A percentile compares a stretch with the other conserved stretches of the same genome.
Conservation (phyloP, 2,797 vertebrate genomes). For the Lateolabrax maculatus region DNA sequence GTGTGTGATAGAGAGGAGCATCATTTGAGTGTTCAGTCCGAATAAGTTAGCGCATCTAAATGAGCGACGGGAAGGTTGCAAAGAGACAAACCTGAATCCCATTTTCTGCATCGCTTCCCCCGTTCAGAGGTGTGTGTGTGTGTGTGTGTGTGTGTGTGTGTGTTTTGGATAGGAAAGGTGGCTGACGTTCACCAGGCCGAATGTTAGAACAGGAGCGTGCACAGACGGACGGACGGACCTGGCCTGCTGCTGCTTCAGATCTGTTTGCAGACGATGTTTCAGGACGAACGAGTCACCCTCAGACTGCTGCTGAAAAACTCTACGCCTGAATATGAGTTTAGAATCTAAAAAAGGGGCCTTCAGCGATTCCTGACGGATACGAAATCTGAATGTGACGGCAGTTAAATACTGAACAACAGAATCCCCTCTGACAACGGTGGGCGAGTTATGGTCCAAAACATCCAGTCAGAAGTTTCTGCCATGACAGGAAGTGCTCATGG, state of each 20-base stretch:
- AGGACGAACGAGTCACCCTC: constrained; percentile 22
- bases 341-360: constrained; percentile 15
- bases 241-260: neutral
- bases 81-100: constrained; percentile 78
- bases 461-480: neutral
- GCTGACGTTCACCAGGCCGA: constrained; percentile 25
- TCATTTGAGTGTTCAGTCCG: constrained; percentile 61
- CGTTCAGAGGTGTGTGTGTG: constrained; percentile 28
- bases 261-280: constrained; percentile 21
- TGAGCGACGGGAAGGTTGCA: constrained; percentile 70
- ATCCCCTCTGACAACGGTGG: neutral
- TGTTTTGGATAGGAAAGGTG: constrained; percentile 8
- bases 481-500: neutral
- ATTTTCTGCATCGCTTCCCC: constrained; percentile 72
- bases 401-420: neutral
- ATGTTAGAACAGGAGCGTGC: constrained; percentile 44
- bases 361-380: neutral
- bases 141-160: constrained; percentile 13
- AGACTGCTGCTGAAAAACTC: constrained; percentile 13
- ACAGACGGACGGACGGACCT: neutral
- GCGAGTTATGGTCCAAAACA: neutral
- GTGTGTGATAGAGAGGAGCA: constrained; percentile 45
- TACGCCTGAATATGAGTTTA: neutral
- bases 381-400: neutral
- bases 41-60: constrained; percentile 69